Conservation (phyloP, 2,113 vertebrate genomes). For the Archocentrus centrarchus region DNA sequence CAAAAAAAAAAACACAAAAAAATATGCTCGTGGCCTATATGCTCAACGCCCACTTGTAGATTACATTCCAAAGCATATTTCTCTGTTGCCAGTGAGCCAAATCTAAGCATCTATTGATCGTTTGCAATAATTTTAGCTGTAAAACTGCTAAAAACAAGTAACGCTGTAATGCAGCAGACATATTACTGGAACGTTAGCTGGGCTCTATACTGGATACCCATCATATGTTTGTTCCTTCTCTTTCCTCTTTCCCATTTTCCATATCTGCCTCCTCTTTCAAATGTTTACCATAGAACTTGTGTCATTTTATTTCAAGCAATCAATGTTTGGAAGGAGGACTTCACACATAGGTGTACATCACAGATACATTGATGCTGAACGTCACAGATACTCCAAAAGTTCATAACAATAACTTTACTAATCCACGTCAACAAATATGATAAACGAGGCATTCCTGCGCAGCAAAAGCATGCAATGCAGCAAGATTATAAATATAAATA, state of each 20-base stretch:
- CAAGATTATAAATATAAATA: neutral
- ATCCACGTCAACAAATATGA: neutral
- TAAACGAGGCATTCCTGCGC: neutral
- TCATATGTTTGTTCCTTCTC: neutral
- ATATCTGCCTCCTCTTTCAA: neutral
- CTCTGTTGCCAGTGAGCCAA: constrained; percentile 18
- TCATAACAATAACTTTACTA: neutral
- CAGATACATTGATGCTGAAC: neutral
- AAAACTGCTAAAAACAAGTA: constrained; percentile 4
- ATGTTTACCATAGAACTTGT: neutral
- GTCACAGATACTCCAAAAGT: neutral
- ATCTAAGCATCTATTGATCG: constrained; percentile 28
- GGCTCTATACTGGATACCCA: neutral
- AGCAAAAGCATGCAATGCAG: neutral
- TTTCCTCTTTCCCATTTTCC: neutral
- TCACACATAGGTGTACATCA: neutral
- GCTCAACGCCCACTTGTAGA: constrained; percentile 36
- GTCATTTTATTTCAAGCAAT: neutral
- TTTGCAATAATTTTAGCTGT: neutral
- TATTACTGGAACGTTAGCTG: neutral
- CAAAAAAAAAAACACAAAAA: neutral
- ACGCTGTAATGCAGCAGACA: neutral
- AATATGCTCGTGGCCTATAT: constrained; percentile 37
- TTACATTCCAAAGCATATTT: constrained; percentile 37
- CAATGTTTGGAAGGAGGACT: neutral